Evolutionary conservation across 2,113 vertebrate genomes (phyloP).

Genomic region (Dendropsophus ebraccatus): DNA sequence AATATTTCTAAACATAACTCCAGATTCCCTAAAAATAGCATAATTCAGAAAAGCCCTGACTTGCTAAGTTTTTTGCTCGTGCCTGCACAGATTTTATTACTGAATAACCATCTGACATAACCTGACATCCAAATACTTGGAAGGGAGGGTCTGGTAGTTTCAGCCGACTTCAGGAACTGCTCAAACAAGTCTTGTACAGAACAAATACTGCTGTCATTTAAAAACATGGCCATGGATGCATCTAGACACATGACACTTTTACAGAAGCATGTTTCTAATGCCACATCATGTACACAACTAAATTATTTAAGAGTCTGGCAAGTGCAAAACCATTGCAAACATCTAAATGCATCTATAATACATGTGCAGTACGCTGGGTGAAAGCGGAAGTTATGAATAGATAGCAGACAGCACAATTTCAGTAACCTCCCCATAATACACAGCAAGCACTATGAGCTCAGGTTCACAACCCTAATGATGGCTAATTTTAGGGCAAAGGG

Average conservation of each 20-base stretch:
- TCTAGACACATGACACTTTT: not conserved
- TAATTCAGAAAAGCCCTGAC: not conserved
- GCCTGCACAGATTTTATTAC: no score
- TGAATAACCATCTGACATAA: not conserved
- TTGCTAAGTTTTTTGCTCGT: not conserved
- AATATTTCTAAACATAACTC: slow-evolving; percentile 33
- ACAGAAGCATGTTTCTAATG: not conserved
- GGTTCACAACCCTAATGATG: not conserved
- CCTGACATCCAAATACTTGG: not conserved
- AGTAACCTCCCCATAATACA: not conserved
- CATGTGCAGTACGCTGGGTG: not conserved
- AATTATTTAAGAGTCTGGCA: not conserved
- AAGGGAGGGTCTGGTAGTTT: not conserved
- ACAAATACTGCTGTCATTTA: no score
- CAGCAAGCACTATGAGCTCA: not conserved
- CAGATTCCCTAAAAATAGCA: slow-evolving; percentile 28
- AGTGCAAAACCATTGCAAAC: no score
- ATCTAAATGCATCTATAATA: not conserved
- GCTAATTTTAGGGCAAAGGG: not conserved
- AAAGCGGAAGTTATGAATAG: not conserved
- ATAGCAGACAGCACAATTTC: not conserved
- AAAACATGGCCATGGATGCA: not conserved
- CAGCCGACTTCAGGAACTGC: not conserved
- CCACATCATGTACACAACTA: not conserved
- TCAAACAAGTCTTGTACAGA: not conserved